Percentiles rank a stretch among this genome's conserved stretches.
phyloP scores from a whole-genome alignment of 2,797 vertebrate species.

The Mallotus villosus region DNA sequence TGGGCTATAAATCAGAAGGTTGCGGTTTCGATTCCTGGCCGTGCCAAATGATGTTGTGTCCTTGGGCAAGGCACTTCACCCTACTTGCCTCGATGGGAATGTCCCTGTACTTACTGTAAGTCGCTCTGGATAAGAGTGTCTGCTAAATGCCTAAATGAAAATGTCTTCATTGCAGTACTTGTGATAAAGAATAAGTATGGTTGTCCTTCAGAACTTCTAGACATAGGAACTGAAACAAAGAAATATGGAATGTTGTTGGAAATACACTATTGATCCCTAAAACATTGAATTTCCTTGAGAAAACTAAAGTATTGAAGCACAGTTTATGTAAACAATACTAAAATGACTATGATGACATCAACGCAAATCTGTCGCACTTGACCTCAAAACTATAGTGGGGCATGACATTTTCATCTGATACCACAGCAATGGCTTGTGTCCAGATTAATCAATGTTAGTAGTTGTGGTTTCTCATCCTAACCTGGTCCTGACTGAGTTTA shows the following conservation, averaged over 20 bases:
- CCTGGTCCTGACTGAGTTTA: not conserved
- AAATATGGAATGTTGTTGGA: not conserved
- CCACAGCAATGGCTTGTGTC: not conserved
- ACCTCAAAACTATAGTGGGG: not conserved
- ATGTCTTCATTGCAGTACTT: no score
- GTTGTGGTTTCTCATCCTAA: not conserved
- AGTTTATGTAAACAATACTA: not conserved
- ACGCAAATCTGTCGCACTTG: no score
- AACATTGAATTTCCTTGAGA: not conserved
- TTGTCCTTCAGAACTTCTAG: constrained; percentile 26
- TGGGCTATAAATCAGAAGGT: no score
- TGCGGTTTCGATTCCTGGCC: no score
- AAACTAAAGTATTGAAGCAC: not conserved
- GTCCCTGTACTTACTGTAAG: no score
- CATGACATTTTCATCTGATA: not conserved
- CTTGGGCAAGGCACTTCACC: no score
- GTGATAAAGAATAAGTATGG: constrained; percentile 19
- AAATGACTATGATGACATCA: not conserved
- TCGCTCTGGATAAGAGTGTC: no score
- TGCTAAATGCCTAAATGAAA: no score
- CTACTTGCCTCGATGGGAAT: no score
- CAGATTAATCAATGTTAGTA: not conserved
- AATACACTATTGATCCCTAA: not conserved
- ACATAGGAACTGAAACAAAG: not conserved
- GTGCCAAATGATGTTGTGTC: no score